Base-by-base conservation (phyloP, 2,113 vertebrate genomes). In the Clarias macrocephalus region DNA sequence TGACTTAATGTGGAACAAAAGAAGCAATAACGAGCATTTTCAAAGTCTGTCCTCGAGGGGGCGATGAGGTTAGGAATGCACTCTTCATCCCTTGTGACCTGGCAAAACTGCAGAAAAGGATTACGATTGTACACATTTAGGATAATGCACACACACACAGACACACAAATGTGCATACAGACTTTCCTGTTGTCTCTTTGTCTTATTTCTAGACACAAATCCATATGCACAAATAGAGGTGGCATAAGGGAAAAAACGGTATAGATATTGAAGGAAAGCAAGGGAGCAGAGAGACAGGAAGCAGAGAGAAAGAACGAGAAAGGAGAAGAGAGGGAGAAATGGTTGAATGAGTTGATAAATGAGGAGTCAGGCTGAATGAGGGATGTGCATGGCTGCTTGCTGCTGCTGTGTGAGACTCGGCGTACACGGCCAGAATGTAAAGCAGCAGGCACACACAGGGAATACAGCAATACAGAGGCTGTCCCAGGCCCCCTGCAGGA, bases 371-470 rank as follows among this genome's bases (percentile, higher is more conserved):
- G 86, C 83, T 88, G 91, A 88, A 89, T 90, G 87, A 90, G 83
- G 84, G 89, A 90, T 91, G 88, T 91, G 91, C 85, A 88, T 87
- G 91, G 89, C 89, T 91, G 88, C 82, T 89, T 65, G 86, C 86
- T 88, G 82, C 88, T 90, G 91, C 89, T 88, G 89, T 91, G 93
- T 92, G 93, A 90, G 90, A 92, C 93, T 94, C 92, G 63, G 91
- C 93, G 90, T 93, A 95, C 90, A 88, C 93, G 13, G 2, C 28
- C 94, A 93, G 95, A 95, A 96, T 96, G 94, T 92, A 91, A 96
- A 96, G 92, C 94, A 91, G 92, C 91, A 88, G 80, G 28, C 85
- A 86, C 89, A 89, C 85, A 84, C 85, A 81, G 79, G 89, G 89
- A 83, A 86, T 90, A 88, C 85, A 91, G 87, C 85, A 83, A 86